Evolutionary conservation across 2,113 vertebrate species (phyloP), one percentile per base, ranked within the genome.

Genomic region (Mormoops blainvillei): DNA sequence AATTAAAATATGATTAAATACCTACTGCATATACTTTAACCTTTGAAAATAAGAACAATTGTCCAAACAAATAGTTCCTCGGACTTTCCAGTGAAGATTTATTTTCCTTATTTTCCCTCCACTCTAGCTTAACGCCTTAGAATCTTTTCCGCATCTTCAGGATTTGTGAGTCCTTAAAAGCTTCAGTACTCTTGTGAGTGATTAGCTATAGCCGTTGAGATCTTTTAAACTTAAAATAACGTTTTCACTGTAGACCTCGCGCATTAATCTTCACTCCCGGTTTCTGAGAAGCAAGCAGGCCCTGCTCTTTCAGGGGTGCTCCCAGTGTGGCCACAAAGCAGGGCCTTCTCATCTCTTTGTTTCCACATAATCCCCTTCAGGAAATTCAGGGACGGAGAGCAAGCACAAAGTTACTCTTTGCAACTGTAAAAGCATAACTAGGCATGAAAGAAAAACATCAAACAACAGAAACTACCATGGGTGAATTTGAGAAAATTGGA

Each of bases 351-450:
- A 54, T 96, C 74, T 70, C 76, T 95, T 65, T 94, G 89, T 90
- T 95, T 95, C 80, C 65, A 94, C 87, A 80, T 80, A 63, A 96
- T 87, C 95, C 89, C 94, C 87, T 91, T 87, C 74, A 89, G 82
- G 82, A 97, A 80, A 28, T n/a, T 71, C 68, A 70, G 33, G 65
- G 92, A 86, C 45, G 43, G 26, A 48, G 85, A 95, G 45, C 50
- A 77, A 77, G 85, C 63, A 86, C 78, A n/a, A 5, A 14, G 48
- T 52, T 52, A 93, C 1, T 81, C 52, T 67, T 68, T 80, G 31
- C 16, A 63, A 73, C n/a, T 54, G 0, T 84, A 67, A 87, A 88
- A 94, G 63, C 48, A 67, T 81, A 58, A 82, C 41, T 65, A 65
- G 38, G 16, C 81, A 33, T 80, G 71, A 12, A 67, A 80, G 61